Percentiles rank a stretch among this genome's conserved stretches.
These are phyloP conservation scores for Oreochromis mossambicus DNA, from an alignment of 2,797 vertebrate species.

Conservation along the genomic window DNA sequence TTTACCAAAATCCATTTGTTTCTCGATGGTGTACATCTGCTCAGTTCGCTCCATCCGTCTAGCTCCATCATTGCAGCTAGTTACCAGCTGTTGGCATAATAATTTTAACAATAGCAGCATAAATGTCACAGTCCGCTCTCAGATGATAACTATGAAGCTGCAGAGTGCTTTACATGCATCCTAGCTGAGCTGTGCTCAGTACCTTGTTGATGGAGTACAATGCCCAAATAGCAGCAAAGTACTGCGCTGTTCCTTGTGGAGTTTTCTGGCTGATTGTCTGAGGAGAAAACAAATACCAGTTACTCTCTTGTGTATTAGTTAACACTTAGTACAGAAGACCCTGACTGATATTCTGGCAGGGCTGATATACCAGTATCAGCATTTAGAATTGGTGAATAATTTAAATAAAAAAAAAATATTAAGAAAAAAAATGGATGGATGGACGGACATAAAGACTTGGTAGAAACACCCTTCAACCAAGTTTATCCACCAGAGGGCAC, in stretches of 20 bases:
- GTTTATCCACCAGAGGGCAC: background rate
- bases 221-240: constrained; percentile 80
- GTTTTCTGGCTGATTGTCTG: constrained; percentile 95
- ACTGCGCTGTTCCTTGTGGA: constrained; percentile 58
- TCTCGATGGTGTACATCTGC: constrained; percentile 94
- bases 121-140: background rate
- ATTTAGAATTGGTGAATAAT: background rate
- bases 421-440: background rate
- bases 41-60: constrained; percentile 92
- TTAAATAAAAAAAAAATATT: accelerated
- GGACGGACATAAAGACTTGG: background rate
- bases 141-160: background rate
- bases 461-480: background rate
- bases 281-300: background rate
- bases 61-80: constrained; percentile 89
- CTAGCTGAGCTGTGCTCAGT: background rate
- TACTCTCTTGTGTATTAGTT: background rate
- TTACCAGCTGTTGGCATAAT: constrained; percentile 81
- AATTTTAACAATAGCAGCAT: background rate
- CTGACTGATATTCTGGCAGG: background rate
- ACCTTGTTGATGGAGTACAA: constrained; percentile 95
- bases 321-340: background rate
- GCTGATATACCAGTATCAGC: background rate
- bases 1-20: constrained; percentile 93
- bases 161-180: background rate